Evolutionary conservation across 2,113 vertebrate species (phyloP).

Genomic region (Speoplatyrhinus poulsoni): DNA sequence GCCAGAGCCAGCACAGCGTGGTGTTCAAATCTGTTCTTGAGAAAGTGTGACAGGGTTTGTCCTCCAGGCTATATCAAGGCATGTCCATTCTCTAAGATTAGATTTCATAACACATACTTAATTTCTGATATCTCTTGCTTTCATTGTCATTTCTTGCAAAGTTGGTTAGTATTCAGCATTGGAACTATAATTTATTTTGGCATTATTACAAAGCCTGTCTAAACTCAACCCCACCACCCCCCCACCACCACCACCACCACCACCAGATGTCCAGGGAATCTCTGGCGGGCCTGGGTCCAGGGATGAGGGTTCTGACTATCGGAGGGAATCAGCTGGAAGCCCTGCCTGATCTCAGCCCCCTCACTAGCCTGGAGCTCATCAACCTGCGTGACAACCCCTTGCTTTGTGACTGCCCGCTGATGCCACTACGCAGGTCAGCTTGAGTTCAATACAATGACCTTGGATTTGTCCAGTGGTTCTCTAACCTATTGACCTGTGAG

Average conservation of each 20-base stretch:
- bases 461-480: neutral
- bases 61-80: too few species aligned
- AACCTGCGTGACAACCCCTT: slow-evolving; percentile 85
- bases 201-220: too few species aligned
- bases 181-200: too few species aligned
- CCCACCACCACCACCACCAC: too few species aligned
- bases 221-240: neutral
- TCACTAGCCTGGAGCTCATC: slow-evolving; percentile 80
- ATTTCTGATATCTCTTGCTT: too few species aligned
- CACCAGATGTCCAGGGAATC: slow-evolving; percentile 73
- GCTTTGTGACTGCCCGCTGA: slow-evolving; percentile 82
- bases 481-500: neutral
- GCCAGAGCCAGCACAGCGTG: too few species aligned
- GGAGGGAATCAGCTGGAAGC: slow-evolving; percentile 82
- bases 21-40: too few species aligned
- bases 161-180: too few species aligned
- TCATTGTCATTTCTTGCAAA: too few species aligned
- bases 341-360: slow-evolving; percentile 75
- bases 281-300: slow-evolving; percentile 77
- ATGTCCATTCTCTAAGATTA: too few species aligned
- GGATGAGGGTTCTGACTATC: slow-evolving; percentile 80
- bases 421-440: slow-evolving; percentile 80
- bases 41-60: too few species aligned
- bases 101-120: too few species aligned
- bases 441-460: neutral